Percentiles rank a stretch among this genome's conserved stretches.
Evolutionary conservation across 2,797 vertebrate genomes (phyloP).

Genomic region (Psittacula echo): DNA sequence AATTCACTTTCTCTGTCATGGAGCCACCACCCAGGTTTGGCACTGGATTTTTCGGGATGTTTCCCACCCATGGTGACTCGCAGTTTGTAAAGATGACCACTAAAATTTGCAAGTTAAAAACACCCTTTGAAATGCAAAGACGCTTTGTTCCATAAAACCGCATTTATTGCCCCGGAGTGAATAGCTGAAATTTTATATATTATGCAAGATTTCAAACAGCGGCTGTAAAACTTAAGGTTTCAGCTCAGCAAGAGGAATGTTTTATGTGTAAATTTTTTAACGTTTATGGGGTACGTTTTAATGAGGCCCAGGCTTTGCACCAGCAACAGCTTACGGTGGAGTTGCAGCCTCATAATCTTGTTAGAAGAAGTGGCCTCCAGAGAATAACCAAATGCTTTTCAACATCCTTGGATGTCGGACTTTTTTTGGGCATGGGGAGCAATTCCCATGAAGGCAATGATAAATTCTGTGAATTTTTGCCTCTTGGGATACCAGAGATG

Average conservation of each 20-base stretch:
- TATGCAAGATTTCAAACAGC: constrained; percentile 80
- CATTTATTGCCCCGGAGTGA: constrained; percentile 77
- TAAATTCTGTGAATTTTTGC: neutral
- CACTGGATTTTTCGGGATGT: neutral
- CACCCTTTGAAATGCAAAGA: constrained; percentile 79
- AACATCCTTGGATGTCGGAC: neutral
- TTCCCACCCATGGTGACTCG: constrained; percentile 22
- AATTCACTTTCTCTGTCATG: rapidly evolving
- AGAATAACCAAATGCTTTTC: constrained; percentile 32
- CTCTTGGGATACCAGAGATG: neutral
- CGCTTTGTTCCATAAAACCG: constrained; percentile 78
- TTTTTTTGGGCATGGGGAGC: neutral
- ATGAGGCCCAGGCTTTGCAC: constrained; percentile 78
- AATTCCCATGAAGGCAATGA: neutral
- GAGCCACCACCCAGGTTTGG: neutral
- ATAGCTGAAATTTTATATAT: constrained; percentile 81
- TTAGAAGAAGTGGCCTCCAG: constrained; percentile 60
- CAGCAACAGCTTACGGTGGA: constrained; percentile 64
- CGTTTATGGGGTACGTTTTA: constrained; percentile 81
- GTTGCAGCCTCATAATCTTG: constrained; percentile 38
- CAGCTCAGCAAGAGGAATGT: constrained; percentile 75
- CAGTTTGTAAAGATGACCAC: constrained; percentile 78
- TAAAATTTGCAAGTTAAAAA: constrained; percentile 82
- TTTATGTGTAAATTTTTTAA: constrained; percentile 83
- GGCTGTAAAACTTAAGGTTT: constrained; percentile 78